Evolutionary conservation across 2,888 invertebrate genomes (phyloP).

Genomic region (Hymenopus coronatus): DNA sequence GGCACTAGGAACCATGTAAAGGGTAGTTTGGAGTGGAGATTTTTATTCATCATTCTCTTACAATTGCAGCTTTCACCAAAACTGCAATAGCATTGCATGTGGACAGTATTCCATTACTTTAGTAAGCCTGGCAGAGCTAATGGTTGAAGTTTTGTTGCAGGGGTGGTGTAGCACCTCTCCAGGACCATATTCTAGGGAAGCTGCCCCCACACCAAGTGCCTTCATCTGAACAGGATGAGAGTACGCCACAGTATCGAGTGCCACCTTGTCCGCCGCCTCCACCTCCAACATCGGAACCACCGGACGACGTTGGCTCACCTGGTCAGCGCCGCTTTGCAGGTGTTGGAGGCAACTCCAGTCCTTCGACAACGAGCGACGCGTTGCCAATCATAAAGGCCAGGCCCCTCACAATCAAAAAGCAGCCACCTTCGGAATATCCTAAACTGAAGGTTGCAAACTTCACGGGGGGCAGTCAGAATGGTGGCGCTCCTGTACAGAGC

Average conservation of each 20-base stretch:
- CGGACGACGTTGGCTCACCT: constrained; percentile 29
- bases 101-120: no score
- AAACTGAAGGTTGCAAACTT: constrained; percentile 51
- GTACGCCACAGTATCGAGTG: constrained; percentile 33
- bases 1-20: no score
- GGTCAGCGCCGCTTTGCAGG: constrained; percentile 25
- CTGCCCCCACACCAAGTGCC: constrained; percentile 16
- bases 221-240: constrained; percentile 30
- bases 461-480: not conserved
- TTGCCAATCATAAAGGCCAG: constrained; percentile 67
- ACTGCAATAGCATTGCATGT: no score
- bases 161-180: not conserved
- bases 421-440: constrained; percentile 76
- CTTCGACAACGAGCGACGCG: not conserved
- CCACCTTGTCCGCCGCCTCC: constrained; percentile 29
- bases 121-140: not conserved
- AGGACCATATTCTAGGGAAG: not conserved
- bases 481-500: not conserved
- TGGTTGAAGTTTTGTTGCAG: not conserved
- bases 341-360: constrained; percentile 7
- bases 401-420: constrained; percentile 79
- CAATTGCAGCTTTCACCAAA: no score
- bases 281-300: constrained; percentile 34
- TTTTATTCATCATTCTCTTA: no score
- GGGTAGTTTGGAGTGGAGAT: no score